A percentile compares a stretch with the other conserved stretches of the same genome.
These are phyloP conservation scores for Ephestia elutella DNA, from an alignment of 1,140 invertebrate species.

Conservation along the genomic window DNA sequence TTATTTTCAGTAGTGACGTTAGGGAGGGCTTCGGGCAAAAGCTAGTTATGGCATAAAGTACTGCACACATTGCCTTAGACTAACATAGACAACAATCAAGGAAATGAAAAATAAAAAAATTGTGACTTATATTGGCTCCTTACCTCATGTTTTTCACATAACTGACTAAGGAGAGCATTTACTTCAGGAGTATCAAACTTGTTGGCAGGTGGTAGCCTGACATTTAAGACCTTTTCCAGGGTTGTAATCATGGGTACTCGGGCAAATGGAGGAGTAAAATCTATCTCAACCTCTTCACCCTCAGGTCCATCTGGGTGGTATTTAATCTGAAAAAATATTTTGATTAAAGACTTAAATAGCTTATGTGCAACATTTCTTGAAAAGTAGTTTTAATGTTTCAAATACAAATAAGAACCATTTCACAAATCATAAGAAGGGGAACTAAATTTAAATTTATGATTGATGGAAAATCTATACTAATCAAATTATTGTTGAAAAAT, in stretches of 20 bases:
- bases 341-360: constrained; percentile 5
- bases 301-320: constrained; percentile 96
- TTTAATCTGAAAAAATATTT: constrained; percentile 76
- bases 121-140: constrained; percentile 6
- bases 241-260: constrained; percentile 93
- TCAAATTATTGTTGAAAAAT: too few relatives aligned
- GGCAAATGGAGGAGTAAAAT: constrained; percentile 98
- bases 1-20: too few relatives aligned
- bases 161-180: constrained; percentile 84
- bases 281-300: constrained; percentile 87
- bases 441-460: too few relatives aligned
- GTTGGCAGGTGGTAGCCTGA: constrained; percentile 88
- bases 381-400: background rate
- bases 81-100: too few relatives aligned
- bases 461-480: too few relatives aligned
- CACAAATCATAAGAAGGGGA: too few relatives aligned
- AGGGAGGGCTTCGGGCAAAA: too few relatives aligned
- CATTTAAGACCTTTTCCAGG: constrained; percentile 87
- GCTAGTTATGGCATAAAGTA: too few relatives aligned
- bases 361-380: too few relatives aligned
- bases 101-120: too few relatives aligned
- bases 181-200: constrained; percentile 80
- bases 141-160: constrained; percentile 88
- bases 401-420: background rate
- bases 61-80: too few relatives aligned